Evolutionary conservation across 2,797 vertebrate genomes (phyloP).

Genomic region (Betta splendens): DNA sequence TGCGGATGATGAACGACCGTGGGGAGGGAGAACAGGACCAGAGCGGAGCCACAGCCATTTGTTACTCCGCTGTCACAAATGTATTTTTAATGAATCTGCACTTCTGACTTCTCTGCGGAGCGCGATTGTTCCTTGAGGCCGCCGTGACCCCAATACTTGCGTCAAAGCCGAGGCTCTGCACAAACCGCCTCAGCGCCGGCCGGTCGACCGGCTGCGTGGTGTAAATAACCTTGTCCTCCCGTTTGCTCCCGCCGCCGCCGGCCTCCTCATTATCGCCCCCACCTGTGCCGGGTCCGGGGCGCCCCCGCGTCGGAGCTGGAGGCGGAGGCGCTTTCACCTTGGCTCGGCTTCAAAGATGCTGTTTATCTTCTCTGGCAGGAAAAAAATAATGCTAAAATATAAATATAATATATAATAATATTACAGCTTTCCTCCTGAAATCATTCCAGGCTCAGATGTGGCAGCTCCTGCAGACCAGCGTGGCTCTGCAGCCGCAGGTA

Average conservation of each 20-base stretch:
- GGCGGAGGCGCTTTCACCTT: slow-evolving; percentile 53
- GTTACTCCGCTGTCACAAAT: slow-evolving; percentile 77
- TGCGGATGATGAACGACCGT: slow-evolving; percentile 88
- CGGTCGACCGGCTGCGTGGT: slow-evolving; percentile 29
- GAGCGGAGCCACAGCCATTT: slow-evolving; percentile 80
- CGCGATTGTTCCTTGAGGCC: slow-evolving; percentile 83
- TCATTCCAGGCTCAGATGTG: slow-evolving; percentile 25
- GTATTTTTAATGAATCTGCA: slow-evolving; percentile 86
- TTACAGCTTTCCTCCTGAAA: slow-evolving; percentile 6
- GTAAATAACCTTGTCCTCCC: slow-evolving; percentile 59
- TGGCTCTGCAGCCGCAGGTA: not conserved
- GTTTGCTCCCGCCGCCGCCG: slow-evolving; percentile 44
- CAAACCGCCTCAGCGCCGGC: slow-evolving; percentile 46
- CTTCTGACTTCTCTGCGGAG: slow-evolving; percentile 87
- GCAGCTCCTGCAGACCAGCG: slow-evolving; percentile 5
- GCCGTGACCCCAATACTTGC: slow-evolving; percentile 84
- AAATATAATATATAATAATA: too few species aligned
- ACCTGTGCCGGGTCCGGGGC: slow-evolving; percentile 21
- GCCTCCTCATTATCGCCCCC: slow-evolving; percentile 41
- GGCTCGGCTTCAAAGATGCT: slow-evolving; percentile 15
- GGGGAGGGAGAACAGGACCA: slow-evolving; percentile 84
- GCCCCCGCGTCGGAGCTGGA: slow-evolving; percentile 17
- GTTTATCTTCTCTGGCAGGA: slow-evolving; percentile 5
- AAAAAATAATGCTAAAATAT: too few species aligned
- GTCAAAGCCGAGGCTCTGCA: slow-evolving; percentile 56